These are phyloP conservation scores for Apolygus lucorum DNA, from an alignment of 1,140 invertebrate genomes.

Conservation along the genomic window DNA sequence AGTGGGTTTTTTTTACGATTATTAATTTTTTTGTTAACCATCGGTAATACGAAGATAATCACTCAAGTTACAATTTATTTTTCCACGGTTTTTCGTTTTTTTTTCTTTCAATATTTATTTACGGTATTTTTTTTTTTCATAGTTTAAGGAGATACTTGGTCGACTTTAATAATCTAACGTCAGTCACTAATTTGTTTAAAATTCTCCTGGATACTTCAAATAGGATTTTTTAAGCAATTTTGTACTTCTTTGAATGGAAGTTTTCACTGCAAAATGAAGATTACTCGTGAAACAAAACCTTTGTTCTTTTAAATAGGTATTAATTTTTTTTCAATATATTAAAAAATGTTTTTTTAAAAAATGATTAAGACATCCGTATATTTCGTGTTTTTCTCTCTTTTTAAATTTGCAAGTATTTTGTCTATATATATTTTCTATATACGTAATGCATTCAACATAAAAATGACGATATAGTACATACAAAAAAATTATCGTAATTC, in stretches of 20 bases:
- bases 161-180: no score
- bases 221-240: no score
- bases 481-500: conserved; percentile 25
- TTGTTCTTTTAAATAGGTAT: not conserved
- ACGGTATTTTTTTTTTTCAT: not conserved
- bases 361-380: conserved; percentile 11
- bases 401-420: conserved; percentile 14
- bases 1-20: conserved; percentile 17
- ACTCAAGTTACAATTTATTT: conserved; percentile 16
- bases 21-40: conserved; percentile 6
- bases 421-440: conserved; percentile 21
- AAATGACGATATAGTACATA: conserved; percentile 21
- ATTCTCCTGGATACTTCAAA: no score
- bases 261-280: no score
- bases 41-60: conserved; percentile 24
- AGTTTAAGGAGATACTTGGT: not conserved
- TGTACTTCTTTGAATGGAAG: no score
- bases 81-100: conserved; percentile 25
- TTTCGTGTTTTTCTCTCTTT: conserved; percentile 12
- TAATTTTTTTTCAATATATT: not conserved
- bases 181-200: no score
- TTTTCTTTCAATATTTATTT: conserved; percentile 24
- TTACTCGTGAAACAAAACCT: not conserved
- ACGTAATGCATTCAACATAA: conserved; percentile 22
- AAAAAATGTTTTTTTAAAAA: not conserved